Evolutionary conservation across 2,888 invertebrate species (phyloP).

Genomic region (Hirtodrosophila cameraria): DNA sequence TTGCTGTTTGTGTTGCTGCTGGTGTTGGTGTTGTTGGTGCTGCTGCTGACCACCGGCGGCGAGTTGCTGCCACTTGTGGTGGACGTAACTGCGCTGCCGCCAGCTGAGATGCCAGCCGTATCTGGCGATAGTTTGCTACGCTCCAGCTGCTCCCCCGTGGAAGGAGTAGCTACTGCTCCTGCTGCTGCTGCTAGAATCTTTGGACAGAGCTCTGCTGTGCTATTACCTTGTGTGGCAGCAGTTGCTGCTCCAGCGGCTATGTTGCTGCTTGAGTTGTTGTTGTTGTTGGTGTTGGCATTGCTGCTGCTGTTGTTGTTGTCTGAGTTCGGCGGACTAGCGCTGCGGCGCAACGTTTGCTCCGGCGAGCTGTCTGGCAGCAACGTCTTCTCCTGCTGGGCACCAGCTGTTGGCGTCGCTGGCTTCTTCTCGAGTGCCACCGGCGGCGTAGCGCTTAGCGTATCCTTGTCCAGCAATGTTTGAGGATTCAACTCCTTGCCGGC

Average conservation of each 20-base stretch:
- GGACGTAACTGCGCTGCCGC: slow-evolving; percentile 78
- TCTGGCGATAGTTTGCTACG: slow-evolving; percentile 44
- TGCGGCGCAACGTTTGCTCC: slow-evolving; percentile 68
- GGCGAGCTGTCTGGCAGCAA: slow-evolving; percentile 66
- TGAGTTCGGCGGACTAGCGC: slow-evolving; percentile 60
- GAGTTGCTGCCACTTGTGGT: slow-evolving; percentile 81
- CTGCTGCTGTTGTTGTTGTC: slow-evolving; percentile 64
- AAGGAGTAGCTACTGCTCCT: slow-evolving; percentile 29
- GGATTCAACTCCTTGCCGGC: slow-evolving; percentile 45
- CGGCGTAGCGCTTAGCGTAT: slow-evolving; percentile 63
- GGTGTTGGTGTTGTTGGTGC: slow-evolving; percentile 75
- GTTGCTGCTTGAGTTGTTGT: slow-evolving; percentile 21
- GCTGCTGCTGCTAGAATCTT: slow-evolving; percentile 50
- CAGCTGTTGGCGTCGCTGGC: slow-evolving; percentile 58
- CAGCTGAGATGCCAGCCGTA: slow-evolving; percentile 3
- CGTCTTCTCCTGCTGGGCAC: slow-evolving; percentile 40
- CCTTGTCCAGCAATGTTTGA: slow-evolving; percentile 43
- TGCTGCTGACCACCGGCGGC: slow-evolving; percentile 83
- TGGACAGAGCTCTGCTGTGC: slow-evolving; percentile 44
- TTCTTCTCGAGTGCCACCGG: slow-evolving; percentile 65
- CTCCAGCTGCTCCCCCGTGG: slow-evolving; percentile 6
- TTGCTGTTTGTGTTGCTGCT: slow-evolving; percentile 82
- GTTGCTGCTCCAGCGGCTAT: slow-evolving; percentile 8
- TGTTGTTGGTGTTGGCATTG: slow-evolving; percentile 33
- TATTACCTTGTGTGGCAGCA: slow-evolving; percentile 62